phyloP scores from a whole-genome alignment of 2,888 invertebrate species.

The Cecidostiba fungosa region DNA sequence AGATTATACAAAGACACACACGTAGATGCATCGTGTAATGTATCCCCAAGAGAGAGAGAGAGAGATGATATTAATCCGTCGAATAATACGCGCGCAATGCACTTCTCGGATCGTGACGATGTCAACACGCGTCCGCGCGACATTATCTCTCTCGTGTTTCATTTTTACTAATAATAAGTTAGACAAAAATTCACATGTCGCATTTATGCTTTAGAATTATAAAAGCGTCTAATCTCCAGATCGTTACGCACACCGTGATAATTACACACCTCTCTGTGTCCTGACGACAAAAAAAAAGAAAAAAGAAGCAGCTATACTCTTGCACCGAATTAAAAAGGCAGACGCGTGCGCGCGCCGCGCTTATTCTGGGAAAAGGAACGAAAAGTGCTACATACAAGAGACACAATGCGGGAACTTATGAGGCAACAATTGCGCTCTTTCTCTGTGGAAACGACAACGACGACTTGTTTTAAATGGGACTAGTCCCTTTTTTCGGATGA shows the following conservation, averaged over 20 bases:
- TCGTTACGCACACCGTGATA: conserved; percentile 19
- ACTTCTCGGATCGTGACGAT: conserved; percentile 14
- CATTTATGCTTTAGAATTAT: no score
- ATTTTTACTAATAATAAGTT: background rate
- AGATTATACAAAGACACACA: background rate
- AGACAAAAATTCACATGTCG: no score
- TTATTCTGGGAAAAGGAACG: conserved; percentile 17
- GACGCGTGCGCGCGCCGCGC: conserved; percentile 2
- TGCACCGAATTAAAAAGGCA: conserved; percentile 8
- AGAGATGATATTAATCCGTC: conserved; percentile 59
- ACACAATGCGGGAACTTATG: conserved; percentile 21
- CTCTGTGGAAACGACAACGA: background rate
- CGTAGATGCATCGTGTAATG: conserved; percentile 45
- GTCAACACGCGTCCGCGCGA: conserved; percentile 36
- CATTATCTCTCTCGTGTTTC: conserved; percentile 36
- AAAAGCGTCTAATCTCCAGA: conserved; percentile 16
- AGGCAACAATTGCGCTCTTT: background rate
- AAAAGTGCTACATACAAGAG: conserved; percentile 1
- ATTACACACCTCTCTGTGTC: conserved; percentile 5
- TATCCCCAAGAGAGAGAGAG: conserved; percentile 50
- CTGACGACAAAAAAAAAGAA: background rate
- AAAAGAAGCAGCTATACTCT: background rate
- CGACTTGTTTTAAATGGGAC: conserved; percentile 46
- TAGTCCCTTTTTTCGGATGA: conserved; percentile 37
- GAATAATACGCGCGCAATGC: conserved; percentile 41